Evolutionary conservation across 2,113 vertebrate genomes (phyloP), one percentile per base, ranked within the genome.

Genomic region (Apodemus speciosus): DNA sequence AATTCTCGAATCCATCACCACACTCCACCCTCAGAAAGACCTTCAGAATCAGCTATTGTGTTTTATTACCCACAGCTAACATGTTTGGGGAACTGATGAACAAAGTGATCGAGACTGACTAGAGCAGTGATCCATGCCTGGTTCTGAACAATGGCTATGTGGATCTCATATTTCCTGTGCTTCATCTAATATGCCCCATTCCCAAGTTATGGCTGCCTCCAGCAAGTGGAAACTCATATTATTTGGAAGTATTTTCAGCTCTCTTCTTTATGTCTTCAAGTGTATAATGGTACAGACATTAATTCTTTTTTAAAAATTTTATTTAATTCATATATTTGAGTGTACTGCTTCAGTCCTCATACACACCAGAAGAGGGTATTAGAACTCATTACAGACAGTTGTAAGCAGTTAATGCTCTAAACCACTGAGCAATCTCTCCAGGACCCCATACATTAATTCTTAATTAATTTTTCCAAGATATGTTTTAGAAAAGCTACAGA

Each of bases 211-310:
- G 51, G 46, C 2, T 30, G 15, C 64, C 51, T 73, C 56, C 49
- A 88, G 16, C 15, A 84, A 91, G 14, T 7, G 11, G 9, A 9
- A 79, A 56, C 21, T 13, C 23, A 49, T 11, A 8, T 16, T 80
- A 68, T 7, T 15, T 86, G 69, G 16, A 43, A 25, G 6, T 68
- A 85, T 64, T 35, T 38, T 73, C 73, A 75, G 14, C 21, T 68
- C 38, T 69, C 2, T 56, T 79, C n/a, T 87, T 90, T 94, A 88
- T 40, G 66, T 11, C 88, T 94, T 95, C 49, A 79, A n/a, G 35
- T 79, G 32, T 64, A 49, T 58, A 72, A 58, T 81, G 32, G 0
- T 30, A 27, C 25, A 13, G 32, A 94, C 66, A 64, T 79, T 7
- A 14, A 71, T 32, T 66, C 64, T 66, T 66, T 66, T 30, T 32